Base-by-base conservation (phyloP, 2,888 invertebrate genomes). In the Rhaphigaster nebulosa region DNA sequence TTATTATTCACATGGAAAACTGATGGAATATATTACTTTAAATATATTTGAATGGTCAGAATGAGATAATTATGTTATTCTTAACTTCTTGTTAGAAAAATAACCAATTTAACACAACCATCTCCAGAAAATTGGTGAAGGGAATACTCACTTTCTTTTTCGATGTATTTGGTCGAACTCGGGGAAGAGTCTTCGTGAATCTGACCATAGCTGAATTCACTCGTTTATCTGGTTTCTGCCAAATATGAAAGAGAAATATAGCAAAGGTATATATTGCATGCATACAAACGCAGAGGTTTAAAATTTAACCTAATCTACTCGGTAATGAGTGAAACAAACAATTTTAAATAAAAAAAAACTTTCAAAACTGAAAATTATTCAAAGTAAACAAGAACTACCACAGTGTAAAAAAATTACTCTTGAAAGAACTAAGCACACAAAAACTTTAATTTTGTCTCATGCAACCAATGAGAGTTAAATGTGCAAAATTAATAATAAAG, bases 181-280 rank as follows among this genome's bases (percentile, higher is more conserved):
- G 41, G 15, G 90, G 65, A 34, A 91, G 88, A 20, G 88, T 87
- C 76, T 91, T 91, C 15, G 87, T 92, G 92, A 91, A 91, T 56
- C 91, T 88, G 56, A 91, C 26, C 91, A 90, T 91, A 5, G 91
- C 91, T 29, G 91, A 91, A 80, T 90, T 88, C 12, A 90, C 91
- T 87, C 91, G 54, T 52, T 91, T 91, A 56, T 89, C 89, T 13
- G 90, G 87, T 76, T 87, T 76, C 91, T 91, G 88, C 15, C 15
- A 76, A 76, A 38, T 20, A 38, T 6, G 8, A 76, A 76, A 76
- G 34, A 34, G 0, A n/a, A n/a, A n/a, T 56, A 56, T 56, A 8
- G 3, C 6, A 15, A 52, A 52, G 52, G 52, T 2, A 52, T 52
- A 26, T 13, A 52, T 26, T 56, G 23, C 26, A 56, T 26, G 13